Base-by-base conservation (phyloP, 2,888 invertebrate species). In the Dynastes grantii region DNA sequence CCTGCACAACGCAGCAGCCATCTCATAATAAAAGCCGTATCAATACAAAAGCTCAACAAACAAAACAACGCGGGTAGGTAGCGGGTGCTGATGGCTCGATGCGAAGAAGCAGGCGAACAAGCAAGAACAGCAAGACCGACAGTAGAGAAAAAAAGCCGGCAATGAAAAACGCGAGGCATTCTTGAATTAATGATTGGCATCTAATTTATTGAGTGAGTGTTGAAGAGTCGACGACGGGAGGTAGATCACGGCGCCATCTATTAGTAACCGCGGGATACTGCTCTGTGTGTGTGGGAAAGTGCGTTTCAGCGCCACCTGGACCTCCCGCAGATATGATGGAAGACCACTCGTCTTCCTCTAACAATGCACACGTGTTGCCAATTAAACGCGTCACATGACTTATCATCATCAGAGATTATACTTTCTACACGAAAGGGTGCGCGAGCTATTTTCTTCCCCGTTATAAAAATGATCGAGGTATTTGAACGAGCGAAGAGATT, bases 221-320 rank as follows among this genome's bases (percentile, higher is more conserved):
- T 85, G 84, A 84, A 83, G 83, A 84, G 83, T 85, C 84, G 84
- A 81, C 85, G 83, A 84, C 86, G 85, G 86, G 86, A 86, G 87
- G 86, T 86, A 85, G 84, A 88, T 85, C 86, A 86, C 85, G 84
- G 84, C 84, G 87, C 85, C 84, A 87, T 88, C 87, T 85, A 87
- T 87, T 85, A 86, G 85, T 80, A 84, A 81, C 85, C 82, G 81
- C 83, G 82, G 86, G 86, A 85, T 83, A 83, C 83, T 85, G 73
- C 58, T 73, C 73, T 73, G 73, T 73, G 58, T 73, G 73, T 73
- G 85, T 86, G 86, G 85, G 87, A 87, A 85, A 83, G 83, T 83
- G 84, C 84, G 84, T 84, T 84, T 85, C 84, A 86, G 83, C 85
- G 84, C 85, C 86, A 87, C 86, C 87, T 87, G 87, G 87, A 86